Percentiles rank a stretch among this genome's conserved stretches.
Evolutionary conservation across 2,797 vertebrate genomes (phyloP).

Genomic region (Cichlasoma orientale): DNA sequence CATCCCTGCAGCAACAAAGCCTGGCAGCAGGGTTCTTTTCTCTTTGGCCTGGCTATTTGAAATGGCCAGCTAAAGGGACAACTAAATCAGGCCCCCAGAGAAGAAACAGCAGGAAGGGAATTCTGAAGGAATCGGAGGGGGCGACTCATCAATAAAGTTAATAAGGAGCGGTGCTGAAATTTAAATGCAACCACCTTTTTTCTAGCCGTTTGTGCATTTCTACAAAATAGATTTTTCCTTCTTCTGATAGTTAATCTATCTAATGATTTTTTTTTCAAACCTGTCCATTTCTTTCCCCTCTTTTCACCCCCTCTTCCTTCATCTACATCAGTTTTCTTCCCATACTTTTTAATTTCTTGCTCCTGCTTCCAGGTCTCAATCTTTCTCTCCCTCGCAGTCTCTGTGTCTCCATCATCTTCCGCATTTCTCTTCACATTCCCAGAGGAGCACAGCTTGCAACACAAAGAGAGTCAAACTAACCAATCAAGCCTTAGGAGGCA

Average conservation of each 20-base stretch:
- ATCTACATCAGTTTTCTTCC: neutral
- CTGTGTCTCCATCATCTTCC: constrained; percentile 19
- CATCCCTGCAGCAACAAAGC: constrained; percentile 66
- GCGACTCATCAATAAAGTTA: constrained; percentile 6
- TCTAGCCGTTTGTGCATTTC: neutral
- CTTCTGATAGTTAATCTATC: neutral
- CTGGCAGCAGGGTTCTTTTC: constrained; percentile 59
- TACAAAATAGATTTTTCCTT: neutral
- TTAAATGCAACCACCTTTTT: neutral
- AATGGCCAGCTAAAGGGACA: constrained; percentile 61
- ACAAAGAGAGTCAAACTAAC: constrained; percentile 67
- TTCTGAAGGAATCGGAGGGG: constrained; percentile 11
- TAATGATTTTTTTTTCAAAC: neutral
- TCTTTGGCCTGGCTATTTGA: constrained; percentile 50
- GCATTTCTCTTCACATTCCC: constrained; percentile 42
- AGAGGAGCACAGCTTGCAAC: constrained; percentile 52
- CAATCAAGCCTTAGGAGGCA: constrained; percentile 56
- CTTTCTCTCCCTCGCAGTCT: neutral
- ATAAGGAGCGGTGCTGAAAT: neutral
- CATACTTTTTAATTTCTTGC: neutral
- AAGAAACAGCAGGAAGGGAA: constrained; percentile 32
- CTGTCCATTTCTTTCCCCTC: too few relatives aligned
- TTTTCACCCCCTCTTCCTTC: neutral
- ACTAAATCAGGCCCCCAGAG: constrained; percentile 60
- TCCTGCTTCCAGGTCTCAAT: neutral